A percentile compares a stretch with the other conserved stretches of the same genome.
phyloP scores from a whole-genome alignment of 2,113 vertebrate species.

The Calidris pygmaea region DNA sequence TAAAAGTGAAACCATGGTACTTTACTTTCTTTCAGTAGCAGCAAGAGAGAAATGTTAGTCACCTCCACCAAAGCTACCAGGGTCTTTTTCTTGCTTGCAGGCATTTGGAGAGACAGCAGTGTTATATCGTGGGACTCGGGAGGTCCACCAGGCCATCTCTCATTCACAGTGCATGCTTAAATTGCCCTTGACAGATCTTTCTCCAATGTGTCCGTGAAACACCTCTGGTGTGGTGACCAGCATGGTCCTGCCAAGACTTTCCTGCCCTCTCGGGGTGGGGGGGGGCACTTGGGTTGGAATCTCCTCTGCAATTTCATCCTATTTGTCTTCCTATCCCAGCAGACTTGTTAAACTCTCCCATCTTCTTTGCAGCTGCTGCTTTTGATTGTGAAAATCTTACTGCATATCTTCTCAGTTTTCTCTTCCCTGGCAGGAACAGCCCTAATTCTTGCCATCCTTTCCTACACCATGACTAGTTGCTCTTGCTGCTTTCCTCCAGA shows the following conservation, averaged over 20 bases:
- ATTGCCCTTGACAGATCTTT: background rate
- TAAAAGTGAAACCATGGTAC: background rate
- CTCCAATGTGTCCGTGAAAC: background rate
- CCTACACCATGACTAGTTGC: background rate
- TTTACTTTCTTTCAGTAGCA: background rate
- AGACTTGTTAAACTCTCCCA: background rate
- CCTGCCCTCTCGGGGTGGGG: background rate
- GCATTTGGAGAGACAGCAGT: background rate
- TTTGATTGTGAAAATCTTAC: background rate
- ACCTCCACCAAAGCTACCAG: background rate
- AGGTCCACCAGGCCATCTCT: background rate
- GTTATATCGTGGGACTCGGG: background rate
- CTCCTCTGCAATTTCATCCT: background rate
- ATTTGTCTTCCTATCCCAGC: background rate
- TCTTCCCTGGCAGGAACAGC: background rate
- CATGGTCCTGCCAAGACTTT: background rate
- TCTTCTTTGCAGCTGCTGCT: background rate
- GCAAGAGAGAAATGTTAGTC: background rate
- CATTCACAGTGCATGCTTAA: background rate
- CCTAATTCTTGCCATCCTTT: background rate
- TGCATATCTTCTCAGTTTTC: background rate
- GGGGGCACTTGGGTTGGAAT: background rate
- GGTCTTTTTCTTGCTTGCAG: background rate
- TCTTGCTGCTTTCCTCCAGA: background rate
- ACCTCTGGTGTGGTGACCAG: background rate